Evolutionary conservation across 2,888 invertebrate genomes (phyloP).

Genomic region (Trichopria drosophilae): DNA sequence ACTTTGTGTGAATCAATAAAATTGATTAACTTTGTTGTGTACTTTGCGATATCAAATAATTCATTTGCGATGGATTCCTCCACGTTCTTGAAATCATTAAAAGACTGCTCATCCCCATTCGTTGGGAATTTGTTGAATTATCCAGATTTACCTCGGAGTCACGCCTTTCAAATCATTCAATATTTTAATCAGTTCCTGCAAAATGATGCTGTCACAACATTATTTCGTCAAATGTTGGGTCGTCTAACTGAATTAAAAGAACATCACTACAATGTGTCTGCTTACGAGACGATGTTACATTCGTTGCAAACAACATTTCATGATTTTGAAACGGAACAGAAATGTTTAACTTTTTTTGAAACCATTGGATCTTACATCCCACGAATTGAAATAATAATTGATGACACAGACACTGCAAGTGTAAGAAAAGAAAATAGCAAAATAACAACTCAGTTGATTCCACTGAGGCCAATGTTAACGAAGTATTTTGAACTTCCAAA

Average conservation of each 20-base stretch:
- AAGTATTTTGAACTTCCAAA: conserved; percentile 27
- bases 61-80: conserved; percentile 18
- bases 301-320: neutral
- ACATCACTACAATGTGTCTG: conserved; percentile 1
- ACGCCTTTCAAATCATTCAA: conserved; percentile 20
- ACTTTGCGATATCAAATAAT: too few relatives aligned
- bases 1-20: too few relatives aligned
- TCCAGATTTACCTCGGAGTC: conserved; percentile 16
- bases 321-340: neutral
- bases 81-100: conserved; percentile 7
- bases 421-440: too few relatives aligned
- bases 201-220: conserved; percentile 10
- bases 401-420: too few relatives aligned
- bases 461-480: conserved; percentile 26
- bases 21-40: too few relatives aligned
- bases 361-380: conserved; percentile 11
- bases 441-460: conserved; percentile 29
- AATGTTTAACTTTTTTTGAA: conserved; percentile 7
- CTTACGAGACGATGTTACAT: neutral
- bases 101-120: conserved; percentile 8
- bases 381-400: neutral
- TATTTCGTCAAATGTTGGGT: conserved; percentile 15
- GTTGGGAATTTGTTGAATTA: conserved; percentile 18
- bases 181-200: conserved; percentile 14
- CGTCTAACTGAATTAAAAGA: conserved; percentile 4